Percentiles rank a stretch among this genome's conserved stretches.
Evolutionary conservation across 2,113 vertebrate genomes (phyloP).

Genomic region (Promerops cafer): DNA sequence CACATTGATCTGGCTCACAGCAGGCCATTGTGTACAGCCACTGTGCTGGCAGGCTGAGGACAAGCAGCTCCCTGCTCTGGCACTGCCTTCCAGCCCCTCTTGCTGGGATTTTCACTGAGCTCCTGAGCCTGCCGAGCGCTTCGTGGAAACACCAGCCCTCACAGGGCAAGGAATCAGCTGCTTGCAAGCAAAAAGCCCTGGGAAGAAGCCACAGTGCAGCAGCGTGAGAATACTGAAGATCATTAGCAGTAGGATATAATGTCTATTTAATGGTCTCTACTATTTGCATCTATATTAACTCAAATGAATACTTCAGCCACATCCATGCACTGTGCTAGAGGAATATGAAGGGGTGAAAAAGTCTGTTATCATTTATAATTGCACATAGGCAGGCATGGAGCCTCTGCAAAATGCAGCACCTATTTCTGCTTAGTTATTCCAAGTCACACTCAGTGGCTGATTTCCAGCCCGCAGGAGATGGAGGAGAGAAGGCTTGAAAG

Average conservation of each 20-base stretch:
- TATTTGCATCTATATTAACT: conserved; percentile 31
- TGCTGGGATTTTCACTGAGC: background rate
- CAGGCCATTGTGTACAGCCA: background rate
- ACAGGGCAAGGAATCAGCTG: background rate
- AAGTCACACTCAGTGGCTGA: background rate
- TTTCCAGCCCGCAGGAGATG: conserved; percentile 10
- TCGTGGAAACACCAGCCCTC: background rate
- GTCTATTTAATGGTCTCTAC: background rate
- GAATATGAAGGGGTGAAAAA: background rate
- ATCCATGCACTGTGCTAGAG: background rate
- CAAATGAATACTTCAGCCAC: background rate
- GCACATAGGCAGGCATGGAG: background rate
- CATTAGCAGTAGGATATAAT: background rate
- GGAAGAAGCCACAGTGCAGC: background rate
- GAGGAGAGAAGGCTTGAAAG: background rate
- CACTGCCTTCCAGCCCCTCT: background rate
- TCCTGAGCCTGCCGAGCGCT: background rate
- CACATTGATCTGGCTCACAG: background rate
- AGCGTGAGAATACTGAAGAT: background rate
- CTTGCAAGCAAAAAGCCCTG: background rate
- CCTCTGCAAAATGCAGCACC: background rate
- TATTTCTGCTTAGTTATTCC: conserved; percentile 12
- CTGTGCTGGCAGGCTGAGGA: background rate
- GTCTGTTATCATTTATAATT: background rate
- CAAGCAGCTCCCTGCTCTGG: background rate